Evolutionary conservation across 37 sponge, comb jelly and placozoan species (phyloP).

Genomic region (Hormiphora californensis): DNA sequence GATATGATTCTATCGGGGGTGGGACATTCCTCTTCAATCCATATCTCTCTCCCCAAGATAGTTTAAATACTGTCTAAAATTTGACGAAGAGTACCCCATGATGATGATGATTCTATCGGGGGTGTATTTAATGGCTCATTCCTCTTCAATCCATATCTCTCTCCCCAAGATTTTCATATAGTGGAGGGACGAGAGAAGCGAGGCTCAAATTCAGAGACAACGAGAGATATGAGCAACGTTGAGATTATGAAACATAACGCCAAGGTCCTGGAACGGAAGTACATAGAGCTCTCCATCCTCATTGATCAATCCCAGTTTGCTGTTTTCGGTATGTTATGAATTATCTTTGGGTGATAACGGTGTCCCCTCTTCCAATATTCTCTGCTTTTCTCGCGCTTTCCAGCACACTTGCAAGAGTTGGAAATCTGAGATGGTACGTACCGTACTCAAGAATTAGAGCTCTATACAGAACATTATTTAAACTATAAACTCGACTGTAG

Average conservation of each 20-base stretch:
- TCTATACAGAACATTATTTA: no score
- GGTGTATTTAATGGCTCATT: no score
- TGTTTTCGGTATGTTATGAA: neutral
- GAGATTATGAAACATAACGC: slow-evolving; percentile 32
- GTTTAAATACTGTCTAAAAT: no score
- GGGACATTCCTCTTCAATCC: no score
- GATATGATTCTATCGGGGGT: no score
- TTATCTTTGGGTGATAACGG: neutral
- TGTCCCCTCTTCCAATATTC: neutral
- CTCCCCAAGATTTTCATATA: no score
- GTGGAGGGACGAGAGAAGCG: slow-evolving; percentile 2
- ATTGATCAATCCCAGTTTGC: neutral
- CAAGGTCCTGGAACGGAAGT: neutral
- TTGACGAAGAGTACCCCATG: no score
- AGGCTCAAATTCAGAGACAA: neutral
- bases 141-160: no score
- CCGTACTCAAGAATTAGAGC: no score
- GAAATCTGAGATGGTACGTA: neutral
- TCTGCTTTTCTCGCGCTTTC: neutral
- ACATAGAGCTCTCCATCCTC: neutral
- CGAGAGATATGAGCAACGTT: neutral
- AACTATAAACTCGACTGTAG: no score
- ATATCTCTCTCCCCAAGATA: no score
- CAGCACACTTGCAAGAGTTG: neutral
- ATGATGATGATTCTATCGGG: no score